Evolutionary conservation across 2,797 vertebrate species (phyloP).

Genomic region (Alca torda): DNA sequence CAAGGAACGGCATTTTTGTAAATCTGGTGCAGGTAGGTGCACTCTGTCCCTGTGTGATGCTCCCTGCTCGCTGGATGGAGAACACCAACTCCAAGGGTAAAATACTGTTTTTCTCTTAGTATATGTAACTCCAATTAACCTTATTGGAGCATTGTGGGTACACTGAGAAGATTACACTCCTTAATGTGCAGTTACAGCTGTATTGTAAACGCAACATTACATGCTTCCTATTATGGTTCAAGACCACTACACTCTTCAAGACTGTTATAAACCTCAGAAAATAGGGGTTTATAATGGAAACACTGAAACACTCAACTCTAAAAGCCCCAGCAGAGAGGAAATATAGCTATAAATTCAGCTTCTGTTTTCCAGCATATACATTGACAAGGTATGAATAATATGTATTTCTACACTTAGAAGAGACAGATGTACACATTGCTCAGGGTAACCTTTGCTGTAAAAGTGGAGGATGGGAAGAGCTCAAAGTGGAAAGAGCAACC

Average conservation of each 20-base stretch:
- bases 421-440: background rate
- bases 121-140: conserved; percentile 44
- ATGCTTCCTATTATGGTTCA: conserved; percentile 41
- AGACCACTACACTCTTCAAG: background rate
- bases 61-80: background rate
- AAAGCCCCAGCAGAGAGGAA: background rate
- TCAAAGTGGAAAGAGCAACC: conserved; percentile 10
- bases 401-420: conserved; percentile 17
- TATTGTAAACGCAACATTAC: conserved; percentile 42
- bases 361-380: conserved; percentile 30
- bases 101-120: background rate
- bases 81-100: background rate
- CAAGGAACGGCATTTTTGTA: background rate
- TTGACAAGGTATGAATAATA: conserved; percentile 47
- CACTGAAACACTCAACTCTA: conserved; percentile 22
- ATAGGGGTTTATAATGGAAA: conserved; percentile 54
- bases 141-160: conserved; percentile 10
- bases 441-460: conserved; percentile 24
- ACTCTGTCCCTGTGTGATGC: background rate
- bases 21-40: background rate
- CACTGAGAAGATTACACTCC: conserved; percentile 33
- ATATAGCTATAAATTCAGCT: conserved; percentile 46
- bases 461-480: background rate
- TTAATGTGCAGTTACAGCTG: conserved; percentile 49
- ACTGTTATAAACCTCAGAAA: conserved; percentile 53